Evolutionary conservation across 2,888 invertebrate species (phyloP), one percentile per base, ranked within the genome.

Genomic region (Sycophila texana): DNA sequence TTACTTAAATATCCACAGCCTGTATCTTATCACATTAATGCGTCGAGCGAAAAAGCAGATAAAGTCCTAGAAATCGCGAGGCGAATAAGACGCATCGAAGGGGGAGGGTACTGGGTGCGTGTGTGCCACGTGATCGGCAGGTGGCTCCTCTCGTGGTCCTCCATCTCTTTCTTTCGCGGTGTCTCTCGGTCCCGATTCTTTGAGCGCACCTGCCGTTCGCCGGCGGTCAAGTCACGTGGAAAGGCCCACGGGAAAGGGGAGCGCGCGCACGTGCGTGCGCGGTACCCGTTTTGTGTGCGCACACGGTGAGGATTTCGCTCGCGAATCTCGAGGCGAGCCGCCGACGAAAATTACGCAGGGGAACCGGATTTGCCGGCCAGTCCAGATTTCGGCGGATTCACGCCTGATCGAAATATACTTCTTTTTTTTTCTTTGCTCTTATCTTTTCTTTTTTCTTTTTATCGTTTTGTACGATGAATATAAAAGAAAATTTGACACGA

Each of bases 91-190:
- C 10, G 10, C 39, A 0, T 39, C 39, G 39, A 26, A 7, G 10
- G 7, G 39, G 39, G 39, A 39, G 39, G 39, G 39, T 10, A 10
- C 30, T 7, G 39, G 39, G 39, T 39, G 39, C 39, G 10, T 1
- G 39, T 39, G 39, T 39, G 13, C 51, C 73, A 73, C 70, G 74
- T 70, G 71, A 74, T 13, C 79, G 74, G 74, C 79, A 79, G 79
- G 79, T 79, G 79, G 47, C 39, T 47, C 47, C 47, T 68, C 61
- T 60, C 58, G 10, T 16, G 53, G 53, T 14, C n/a, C 26, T 22
- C 26, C 10, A 16, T 18, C 67, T 14, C 67, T 26, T 53, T 53
- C 66, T 49, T 14, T 66, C 30, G 53, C 53, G 14, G 53, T 20
- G n/a, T 51, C 26, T 13, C n/a, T 7, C 26, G 22, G 22, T 66